phyloP scores from a whole-genome alignment of 1,140 invertebrate species.

The Hylaeus volcanicus region DNA sequence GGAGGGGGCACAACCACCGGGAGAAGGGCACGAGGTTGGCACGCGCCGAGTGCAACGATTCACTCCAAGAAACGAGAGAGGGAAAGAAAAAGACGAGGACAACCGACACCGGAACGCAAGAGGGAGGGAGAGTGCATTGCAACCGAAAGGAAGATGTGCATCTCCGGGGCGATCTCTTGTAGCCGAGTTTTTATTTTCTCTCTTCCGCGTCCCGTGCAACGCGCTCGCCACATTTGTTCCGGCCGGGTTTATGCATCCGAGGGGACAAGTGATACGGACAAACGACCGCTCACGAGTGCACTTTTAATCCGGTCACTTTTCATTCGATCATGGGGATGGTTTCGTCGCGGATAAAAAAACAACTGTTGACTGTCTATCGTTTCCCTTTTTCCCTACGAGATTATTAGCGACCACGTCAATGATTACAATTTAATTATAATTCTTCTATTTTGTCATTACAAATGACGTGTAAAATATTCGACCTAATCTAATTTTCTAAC shows the following conservation, averaged over 20 bases:
- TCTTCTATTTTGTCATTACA: too few species aligned
- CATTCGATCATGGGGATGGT: too few species aligned
- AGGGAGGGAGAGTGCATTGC: slow-evolving; percentile 59
- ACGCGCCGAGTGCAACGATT: slow-evolving; percentile 77
- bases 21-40: slow-evolving; percentile 73
- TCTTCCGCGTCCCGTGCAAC: not conserved
- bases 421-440: too few species aligned
- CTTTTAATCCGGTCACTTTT: too few species aligned
- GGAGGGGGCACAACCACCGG: slow-evolving; percentile 58
- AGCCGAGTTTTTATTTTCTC: slow-evolving; percentile 22
- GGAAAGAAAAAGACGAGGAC: not conserved
- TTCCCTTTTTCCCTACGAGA: too few species aligned
- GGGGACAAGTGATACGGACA: slow-evolving; percentile 37
- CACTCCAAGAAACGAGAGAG: slow-evolving; percentile 50
- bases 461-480: too few species aligned
- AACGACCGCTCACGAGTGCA: not conserved
- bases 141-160: slow-evolving; percentile 59
- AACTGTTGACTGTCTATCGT: too few species aligned
- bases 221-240: slow-evolving; percentile 2
- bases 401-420: too few species aligned
- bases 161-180: slow-evolving; percentile 50
- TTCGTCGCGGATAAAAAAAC: too few species aligned
- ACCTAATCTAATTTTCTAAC: too few species aligned
- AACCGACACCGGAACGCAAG: slow-evolving; percentile 9
- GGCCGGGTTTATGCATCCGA: slow-evolving; percentile 39